Conservation (phyloP, 2,888 invertebrate species). For the Patella depressa region DNA sequence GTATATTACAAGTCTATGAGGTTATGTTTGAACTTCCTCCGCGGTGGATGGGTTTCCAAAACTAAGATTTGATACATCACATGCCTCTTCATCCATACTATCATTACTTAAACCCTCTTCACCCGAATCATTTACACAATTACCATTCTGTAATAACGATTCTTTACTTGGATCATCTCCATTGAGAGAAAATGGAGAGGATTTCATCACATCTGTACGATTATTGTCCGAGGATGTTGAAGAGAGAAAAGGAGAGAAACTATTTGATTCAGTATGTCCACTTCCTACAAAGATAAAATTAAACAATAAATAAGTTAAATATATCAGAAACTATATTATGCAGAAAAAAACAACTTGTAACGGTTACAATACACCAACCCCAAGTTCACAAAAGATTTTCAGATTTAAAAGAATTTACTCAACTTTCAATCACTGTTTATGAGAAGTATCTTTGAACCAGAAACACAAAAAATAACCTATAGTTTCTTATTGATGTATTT, state of each 20-base stretch:
- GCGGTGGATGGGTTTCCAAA: not conserved
- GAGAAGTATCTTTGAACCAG: no score
- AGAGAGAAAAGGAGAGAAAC: not conserved
- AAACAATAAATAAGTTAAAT: not conserved
- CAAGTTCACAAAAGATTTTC: no score
- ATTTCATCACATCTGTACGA: not conserved
- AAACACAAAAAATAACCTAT: no score
- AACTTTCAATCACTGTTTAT: no score
- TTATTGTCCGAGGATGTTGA: not conserved
- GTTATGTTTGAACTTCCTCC: not conserved
- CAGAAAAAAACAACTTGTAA: no score
- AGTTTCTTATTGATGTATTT: no score
- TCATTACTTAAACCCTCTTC: not conserved
- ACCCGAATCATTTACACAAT: not conserved
- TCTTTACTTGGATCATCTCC: not conserved
- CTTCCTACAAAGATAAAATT: slow-evolving; percentile 1
- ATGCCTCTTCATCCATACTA: slow-evolving; percentile 4
- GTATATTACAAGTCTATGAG: no score
- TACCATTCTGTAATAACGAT: not conserved
- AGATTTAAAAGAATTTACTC: no score
- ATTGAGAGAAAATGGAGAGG: not conserved
- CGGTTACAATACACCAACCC: no score
- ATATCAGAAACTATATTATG: no score
- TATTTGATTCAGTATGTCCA: not conserved
- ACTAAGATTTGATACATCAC: not conserved